Base-by-base conservation (phyloP, 35 echinoderm and acorn worm genomes). In the Apostichopus parvimensis region DNA sequence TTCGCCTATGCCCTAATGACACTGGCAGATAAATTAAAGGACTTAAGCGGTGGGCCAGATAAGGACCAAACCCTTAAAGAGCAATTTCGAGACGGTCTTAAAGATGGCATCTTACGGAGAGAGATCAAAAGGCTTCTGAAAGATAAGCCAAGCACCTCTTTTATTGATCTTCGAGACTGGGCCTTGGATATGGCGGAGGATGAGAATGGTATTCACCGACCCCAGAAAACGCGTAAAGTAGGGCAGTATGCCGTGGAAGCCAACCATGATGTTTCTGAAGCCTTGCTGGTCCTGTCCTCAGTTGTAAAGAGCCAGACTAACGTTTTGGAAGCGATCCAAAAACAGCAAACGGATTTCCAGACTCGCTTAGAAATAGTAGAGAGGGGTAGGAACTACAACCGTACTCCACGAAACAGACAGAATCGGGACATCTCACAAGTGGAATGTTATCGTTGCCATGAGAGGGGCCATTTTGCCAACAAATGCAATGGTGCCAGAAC, bases 131-230 rank as follows among this genome's bases (percentile, higher is more conserved):
- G 83, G 28, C 83, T 60, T 8, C 2, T 86, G 83, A 57, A 86
- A 8, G 54, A 86, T 4, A 24, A 86, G 14, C 83, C 83, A 12
- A 20, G 17, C 5, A 59, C 17, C 22, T 9, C 54, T 18, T 58
- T 86, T 86, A 86, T 86, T 57, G n/a, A 9, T 10, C 28, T 86
- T 57, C 59, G 83, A 86, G 83, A 86, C 83, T 86, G 54, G 83
- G 83, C 83, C 5, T 55, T 86, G 17, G 83, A 86, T 10, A 86
- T 86, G 83, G 83, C 83, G 5, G 52, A 57, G 83, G 28, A 55
- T 45, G 83, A 57, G 14, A 22, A 55, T 57, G 18, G 14, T 13
- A 13, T 86, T 12, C 83, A 45, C 6, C 34, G 58, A 52, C 83
- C 25, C 25, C 25, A 82, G 78, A n/a, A 25, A 23, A 80, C 10